Evolutionary conservation across 2,888 invertebrate genomes (phyloP).

Genomic region (Pandemis heparana): DNA sequence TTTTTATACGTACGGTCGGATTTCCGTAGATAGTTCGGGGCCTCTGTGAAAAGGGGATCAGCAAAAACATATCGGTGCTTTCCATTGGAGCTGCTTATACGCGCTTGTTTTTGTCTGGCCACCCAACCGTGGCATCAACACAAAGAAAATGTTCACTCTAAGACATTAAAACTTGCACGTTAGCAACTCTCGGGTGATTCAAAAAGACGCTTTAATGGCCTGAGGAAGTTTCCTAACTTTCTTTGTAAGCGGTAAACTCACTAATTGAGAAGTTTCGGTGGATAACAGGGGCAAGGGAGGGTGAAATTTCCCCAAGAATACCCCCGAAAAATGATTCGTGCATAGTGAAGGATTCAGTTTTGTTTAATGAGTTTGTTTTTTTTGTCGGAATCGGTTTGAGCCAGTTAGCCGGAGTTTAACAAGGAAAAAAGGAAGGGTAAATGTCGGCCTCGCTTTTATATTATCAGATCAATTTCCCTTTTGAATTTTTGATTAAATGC

Average conservation of each 20-base stretch:
- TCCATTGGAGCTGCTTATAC: constrained; percentile 46
- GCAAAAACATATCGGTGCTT: constrained; percentile 8
- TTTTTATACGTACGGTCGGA: constrained; percentile 28
- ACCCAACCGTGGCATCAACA: constrained; percentile 56
- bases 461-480: constrained; percentile 13
- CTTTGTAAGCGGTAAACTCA: constrained; percentile 62
- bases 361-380: constrained; percentile 32
- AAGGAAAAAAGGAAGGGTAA: constrained; percentile 15
- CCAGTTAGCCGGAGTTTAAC: constrained; percentile 21
- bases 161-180: constrained; percentile 77
- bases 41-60: constrained; percentile 4
- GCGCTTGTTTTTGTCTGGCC: constrained; percentile 57
- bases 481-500: constrained; percentile 20
- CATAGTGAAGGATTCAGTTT: constrained; percentile 25
- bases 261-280: constrained; percentile 65
- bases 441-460: neutral
- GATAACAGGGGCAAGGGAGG: constrained; percentile 30
- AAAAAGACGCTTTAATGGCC: constrained; percentile 65
- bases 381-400: constrained; percentile 21
- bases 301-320: constrained; percentile 23
- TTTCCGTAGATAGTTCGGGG: constrained; percentile 19
- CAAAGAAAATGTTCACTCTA: constrained; percentile 63
- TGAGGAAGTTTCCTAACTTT: constrained; percentile 59
- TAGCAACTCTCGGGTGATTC: constrained; percentile 58
- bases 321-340: constrained; percentile 29